Evolutionary conservation across 2,888 invertebrate genomes (phyloP).

Genomic region (Ecdyonurus torrentis): DNA sequence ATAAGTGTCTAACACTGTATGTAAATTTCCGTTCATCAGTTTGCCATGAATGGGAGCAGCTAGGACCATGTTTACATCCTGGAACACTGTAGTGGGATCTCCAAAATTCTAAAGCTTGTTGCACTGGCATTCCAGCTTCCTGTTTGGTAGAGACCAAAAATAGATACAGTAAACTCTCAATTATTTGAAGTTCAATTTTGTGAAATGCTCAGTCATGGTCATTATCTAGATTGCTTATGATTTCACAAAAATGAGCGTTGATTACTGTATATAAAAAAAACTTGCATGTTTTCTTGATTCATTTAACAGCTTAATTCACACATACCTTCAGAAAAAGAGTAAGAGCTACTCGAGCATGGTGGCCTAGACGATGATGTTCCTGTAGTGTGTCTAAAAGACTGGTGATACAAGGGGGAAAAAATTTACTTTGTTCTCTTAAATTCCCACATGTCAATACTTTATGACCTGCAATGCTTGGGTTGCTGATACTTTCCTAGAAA

Average conservation of each 20-base stretch:
- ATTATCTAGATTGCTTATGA: no score
- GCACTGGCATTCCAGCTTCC: slow-evolving; percentile 43
- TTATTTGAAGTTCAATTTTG: no score
- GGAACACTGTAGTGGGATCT: slow-evolving; percentile 39
- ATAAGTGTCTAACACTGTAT: slow-evolving; percentile 53
- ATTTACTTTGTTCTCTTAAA: slow-evolving; percentile 13
- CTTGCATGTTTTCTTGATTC: no score
- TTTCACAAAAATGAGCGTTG: no score
- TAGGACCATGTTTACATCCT: slow-evolving; percentile 24
- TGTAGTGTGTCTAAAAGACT: slow-evolving; percentile 37
- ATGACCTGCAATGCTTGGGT: not conserved
- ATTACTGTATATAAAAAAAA: no score
- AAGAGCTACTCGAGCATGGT: slow-evolving; percentile 44
- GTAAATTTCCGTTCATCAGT: slow-evolving; percentile 40
- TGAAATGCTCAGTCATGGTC: no score
- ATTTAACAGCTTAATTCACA: no score
- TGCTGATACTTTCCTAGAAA: not conserved
- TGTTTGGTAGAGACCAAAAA: no score
- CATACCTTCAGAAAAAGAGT: slow-evolving; percentile 50
- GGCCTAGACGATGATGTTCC: slow-evolving; percentile 42
- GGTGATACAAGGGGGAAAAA: slow-evolving; percentile 48
- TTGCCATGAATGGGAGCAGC: slow-evolving; percentile 46
- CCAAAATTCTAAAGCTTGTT: slow-evolving; percentile 48
- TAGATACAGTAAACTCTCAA: no score
- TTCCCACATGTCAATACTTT: slow-evolving; percentile 6